Conservation (phyloP, 2,888 invertebrate species). For the Agrochola lota region DNA sequence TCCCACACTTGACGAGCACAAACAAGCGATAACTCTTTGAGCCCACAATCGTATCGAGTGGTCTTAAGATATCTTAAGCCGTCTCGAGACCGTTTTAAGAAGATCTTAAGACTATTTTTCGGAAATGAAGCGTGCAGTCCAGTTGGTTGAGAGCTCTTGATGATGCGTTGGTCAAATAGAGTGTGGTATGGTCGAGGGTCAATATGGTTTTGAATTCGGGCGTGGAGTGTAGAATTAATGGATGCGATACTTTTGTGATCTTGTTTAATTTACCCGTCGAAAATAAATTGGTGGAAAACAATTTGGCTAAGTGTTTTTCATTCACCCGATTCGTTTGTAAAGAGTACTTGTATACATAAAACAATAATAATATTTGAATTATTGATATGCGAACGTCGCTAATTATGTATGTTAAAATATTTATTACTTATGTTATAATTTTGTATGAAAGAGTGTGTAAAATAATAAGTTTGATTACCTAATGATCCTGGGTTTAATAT, state of each 20-base stretch:
- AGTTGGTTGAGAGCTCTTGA: conserved; percentile 71
- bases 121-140: conserved; percentile 79
- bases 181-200: conserved; percentile 65
- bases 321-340: background rate
- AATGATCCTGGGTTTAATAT: too few relatives aligned
- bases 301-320: too few relatives aligned
- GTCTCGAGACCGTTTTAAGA: conserved; percentile 52
- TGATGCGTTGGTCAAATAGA: conserved; percentile 71
- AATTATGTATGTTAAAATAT: too few relatives aligned
- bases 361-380: background rate
- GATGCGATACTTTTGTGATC: conserved; percentile 25
- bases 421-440: too few relatives aligned
- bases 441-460: too few relatives aligned
- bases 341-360: too few relatives aligned
- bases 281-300: too few relatives aligned
- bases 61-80: conserved; percentile 55
- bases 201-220: conserved; percentile 69
- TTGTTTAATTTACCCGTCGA: too few relatives aligned
- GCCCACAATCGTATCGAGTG: conserved; percentile 69
- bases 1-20: conserved; percentile 56
- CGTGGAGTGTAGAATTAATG: background rate
- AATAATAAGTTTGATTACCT: too few relatives aligned
- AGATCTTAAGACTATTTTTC: conserved; percentile 71
- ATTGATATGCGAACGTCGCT: too few relatives aligned
- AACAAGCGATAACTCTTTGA: conserved; percentile 65